Conservation (phyloP, 2,888 invertebrate genomes). For the Myathropa florea region DNA sequence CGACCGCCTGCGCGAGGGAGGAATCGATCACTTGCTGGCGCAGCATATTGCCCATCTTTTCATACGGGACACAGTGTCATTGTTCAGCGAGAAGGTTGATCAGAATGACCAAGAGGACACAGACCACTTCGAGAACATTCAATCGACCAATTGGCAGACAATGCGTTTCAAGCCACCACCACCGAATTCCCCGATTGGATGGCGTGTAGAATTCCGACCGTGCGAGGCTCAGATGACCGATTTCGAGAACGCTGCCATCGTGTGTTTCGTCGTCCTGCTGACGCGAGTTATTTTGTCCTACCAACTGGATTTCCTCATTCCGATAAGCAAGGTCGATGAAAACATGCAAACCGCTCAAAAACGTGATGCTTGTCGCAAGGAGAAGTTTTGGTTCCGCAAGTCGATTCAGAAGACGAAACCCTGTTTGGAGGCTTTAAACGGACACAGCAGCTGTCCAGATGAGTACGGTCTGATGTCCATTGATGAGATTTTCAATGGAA, state of each 20-base stretch:
- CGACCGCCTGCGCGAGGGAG: constrained; percentile 90
- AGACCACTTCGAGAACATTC: constrained; percentile 99
- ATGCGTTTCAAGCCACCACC: constrained; percentile 99
- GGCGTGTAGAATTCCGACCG: constrained; percentile 99
- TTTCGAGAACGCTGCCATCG: constrained; percentile 99
- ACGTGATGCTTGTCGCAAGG: constrained; percentile 90
- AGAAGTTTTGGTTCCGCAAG: constrained; percentile 96
- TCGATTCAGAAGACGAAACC: constrained; percentile 83
- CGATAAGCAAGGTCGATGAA: constrained; percentile 98
- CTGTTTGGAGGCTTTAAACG: constrained; percentile 31
- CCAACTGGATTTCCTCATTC: constrained; percentile 96
- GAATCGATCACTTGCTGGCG: constrained; percentile 95
- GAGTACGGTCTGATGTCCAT: constrained; percentile 92
- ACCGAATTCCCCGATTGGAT: constrained; percentile 97
- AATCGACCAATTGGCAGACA: constrained; percentile 99
- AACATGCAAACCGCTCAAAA: constrained; percentile 98
- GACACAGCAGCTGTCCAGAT: constrained; percentile 75
- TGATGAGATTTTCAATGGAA: constrained; percentile 98
- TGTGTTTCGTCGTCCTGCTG: constrained; percentile 97
- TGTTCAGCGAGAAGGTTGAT: constrained; percentile 96
- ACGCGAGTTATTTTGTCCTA: constrained; percentile 98
- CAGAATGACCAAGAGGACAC: constrained; percentile 96
- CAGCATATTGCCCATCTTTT: constrained; percentile 99
- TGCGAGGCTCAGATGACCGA: constrained; percentile 99
- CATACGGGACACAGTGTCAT: constrained; percentile 96